Evolutionary conservation across 2,113 vertebrate species (phyloP).

Genomic region (Corythaeola cristata): DNA sequence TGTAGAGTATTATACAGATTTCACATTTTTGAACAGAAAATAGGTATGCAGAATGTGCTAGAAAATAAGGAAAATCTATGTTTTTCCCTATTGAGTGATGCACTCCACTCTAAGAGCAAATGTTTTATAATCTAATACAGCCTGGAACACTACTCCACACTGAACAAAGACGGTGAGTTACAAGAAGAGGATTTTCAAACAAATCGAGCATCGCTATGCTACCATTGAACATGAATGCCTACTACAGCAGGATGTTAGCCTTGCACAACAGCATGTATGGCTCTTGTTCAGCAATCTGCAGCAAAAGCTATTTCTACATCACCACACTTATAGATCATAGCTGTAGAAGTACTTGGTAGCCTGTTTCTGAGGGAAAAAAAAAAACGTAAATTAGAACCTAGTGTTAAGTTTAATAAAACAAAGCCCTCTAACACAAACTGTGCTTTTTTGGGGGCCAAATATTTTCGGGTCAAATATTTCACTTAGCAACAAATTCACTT

Average conservation of each 20-base stretch:
- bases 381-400: background rate
- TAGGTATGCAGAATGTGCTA: background rate
- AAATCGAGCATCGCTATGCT: background rate
- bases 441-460: background rate
- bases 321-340: background rate
- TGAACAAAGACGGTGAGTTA: background rate
- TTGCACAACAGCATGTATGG: background rate
- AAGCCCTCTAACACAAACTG: background rate
- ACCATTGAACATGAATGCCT: background rate
- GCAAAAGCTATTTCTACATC: background rate
- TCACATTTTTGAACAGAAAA: background rate
- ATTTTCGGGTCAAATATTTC: background rate
- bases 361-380: background rate
- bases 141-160: background rate
- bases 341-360: background rate
- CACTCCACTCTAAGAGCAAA: background rate
- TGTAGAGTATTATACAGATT: background rate
- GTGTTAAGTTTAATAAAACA: background rate
- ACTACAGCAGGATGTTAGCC: background rate
- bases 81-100: background rate
- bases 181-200: background rate
- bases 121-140: background rate
- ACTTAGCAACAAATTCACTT: background rate
- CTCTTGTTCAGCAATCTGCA: background rate
- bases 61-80: background rate